phyloP scores from a whole-genome alignment of 2,797 vertebrate species.

The Silurus aristotelis region DNA sequence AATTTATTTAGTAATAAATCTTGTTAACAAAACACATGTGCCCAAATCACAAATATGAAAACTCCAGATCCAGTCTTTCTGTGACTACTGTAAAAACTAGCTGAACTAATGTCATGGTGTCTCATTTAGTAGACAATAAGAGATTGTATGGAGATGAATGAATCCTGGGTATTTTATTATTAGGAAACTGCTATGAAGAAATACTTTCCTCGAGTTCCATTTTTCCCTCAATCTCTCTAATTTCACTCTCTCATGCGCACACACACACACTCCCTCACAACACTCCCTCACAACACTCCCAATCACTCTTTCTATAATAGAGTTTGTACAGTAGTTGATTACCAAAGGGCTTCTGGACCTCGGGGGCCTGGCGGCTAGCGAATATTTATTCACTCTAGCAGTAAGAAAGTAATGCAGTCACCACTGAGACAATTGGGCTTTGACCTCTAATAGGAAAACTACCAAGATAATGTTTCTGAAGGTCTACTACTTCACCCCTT shows the following conservation, averaged over 20 bases:
- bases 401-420: not conserved
- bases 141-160: not conserved
- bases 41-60: not conserved
- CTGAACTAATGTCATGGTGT: not conserved
- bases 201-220: not conserved
- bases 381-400: not conserved
- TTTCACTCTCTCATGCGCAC: not conserved
- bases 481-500: not conserved
- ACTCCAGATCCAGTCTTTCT: not conserved
- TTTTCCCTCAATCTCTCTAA: not conserved
- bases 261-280: not conserved
- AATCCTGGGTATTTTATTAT: not conserved
- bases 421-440: not conserved
- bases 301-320: not conserved
- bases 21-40: not conserved
- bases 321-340: not conserved
- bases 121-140: not conserved
- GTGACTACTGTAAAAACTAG: not conserved
- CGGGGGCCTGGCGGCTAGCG: not conserved
- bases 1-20: not conserved
- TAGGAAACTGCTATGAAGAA: not conserved
- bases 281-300: too few relatives aligned
- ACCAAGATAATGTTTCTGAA: not conserved
- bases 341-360: conserved; percentile 15
- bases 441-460: not conserved